Base-by-base conservation (phyloP, 1,140 invertebrate species). In the Magallana ariakensis region DNA sequence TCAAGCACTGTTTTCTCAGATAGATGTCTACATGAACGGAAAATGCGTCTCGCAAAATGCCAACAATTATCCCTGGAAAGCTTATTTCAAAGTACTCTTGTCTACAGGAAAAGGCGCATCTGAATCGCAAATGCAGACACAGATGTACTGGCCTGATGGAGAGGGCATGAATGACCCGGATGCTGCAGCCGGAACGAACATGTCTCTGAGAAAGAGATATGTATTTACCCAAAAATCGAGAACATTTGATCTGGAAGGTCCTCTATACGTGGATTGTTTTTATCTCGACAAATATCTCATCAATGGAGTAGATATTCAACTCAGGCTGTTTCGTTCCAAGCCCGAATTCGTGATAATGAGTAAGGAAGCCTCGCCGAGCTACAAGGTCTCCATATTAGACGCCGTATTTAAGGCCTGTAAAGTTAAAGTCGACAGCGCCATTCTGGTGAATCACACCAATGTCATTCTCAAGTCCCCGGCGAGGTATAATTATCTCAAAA, bases 161-260 rank as follows among this genome's bases (percentile, higher is more conserved):
- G 26, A n/a, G 26, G 60, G 54, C 26, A 60, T 85, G 54, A 22
- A 57, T 4, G 80, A 81, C 55, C n/a, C 33, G 15, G n/a, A 53
- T 22, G 15, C 75, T 11, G 84, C 62, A 57, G 83, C 33, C 13
- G 86, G 86, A 22, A 9, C 84, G 7, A 83, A 88, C 53, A 19
- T 22, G 22, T 80, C 75, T 4, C 80, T 81, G 5, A 80, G 13
- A 83, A 55, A 56, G 15, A 56, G 80, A 83, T 83, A 83, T 81
- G 82, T 83, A 19, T 84, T 55, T 53, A 87, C 66, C 9, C 66
- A 84, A 53, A 1, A 57, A 11, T 81, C 70, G n/a, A 10, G 53
- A 33, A 56, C 75, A 46, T 86, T 88, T 15, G 87, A 88, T 46
- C 15, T 88, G 56, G 87, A 88, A 80, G 87, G 87, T n/a, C 82